Evolutionary conservation across 2,888 invertebrate species (phyloP).

Genomic region (Andrena fulva): DNA sequence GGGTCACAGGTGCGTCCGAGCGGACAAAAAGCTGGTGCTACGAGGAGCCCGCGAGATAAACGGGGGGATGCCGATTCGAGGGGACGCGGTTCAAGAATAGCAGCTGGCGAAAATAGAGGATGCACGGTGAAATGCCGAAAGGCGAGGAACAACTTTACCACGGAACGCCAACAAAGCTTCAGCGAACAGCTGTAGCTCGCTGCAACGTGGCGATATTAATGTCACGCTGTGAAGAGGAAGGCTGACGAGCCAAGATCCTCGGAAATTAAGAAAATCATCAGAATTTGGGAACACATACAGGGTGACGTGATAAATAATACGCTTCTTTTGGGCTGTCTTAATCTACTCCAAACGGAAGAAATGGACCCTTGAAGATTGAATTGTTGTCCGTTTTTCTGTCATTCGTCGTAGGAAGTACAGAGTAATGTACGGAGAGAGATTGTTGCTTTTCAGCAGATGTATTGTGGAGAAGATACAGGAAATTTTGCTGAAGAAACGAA

Average conservation of each 20-base stretch:
- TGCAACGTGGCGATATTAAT: constrained; percentile 58
- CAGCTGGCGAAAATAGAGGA: constrained; percentile 65
- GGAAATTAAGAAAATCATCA: too few relatives aligned
- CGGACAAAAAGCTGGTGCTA: constrained; percentile 1
- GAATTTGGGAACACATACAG: too few relatives aligned
- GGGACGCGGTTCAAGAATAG: constrained; percentile 69
- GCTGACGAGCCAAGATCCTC: neutral
- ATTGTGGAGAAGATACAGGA: too few relatives aligned
- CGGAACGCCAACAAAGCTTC: constrained; percentile 57
- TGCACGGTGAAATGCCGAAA: constrained; percentile 62
- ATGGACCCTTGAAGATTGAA: too few relatives aligned
- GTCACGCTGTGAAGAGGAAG: constrained; percentile 23
- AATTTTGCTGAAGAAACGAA: too few relatives aligned
- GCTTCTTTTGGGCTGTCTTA: too few relatives aligned
- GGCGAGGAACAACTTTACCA: constrained; percentile 58
- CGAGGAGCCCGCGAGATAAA: constrained; percentile 26
- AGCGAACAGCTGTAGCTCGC: constrained; percentile 25
- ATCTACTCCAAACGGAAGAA: too few relatives aligned
- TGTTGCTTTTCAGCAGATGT: too few relatives aligned
- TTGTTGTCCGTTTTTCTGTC: too few relatives aligned
- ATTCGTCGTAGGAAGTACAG: too few relatives aligned
- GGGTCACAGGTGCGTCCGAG: constrained; percentile 41
- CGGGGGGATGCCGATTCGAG: constrained; percentile 35
- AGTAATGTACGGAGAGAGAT: too few relatives aligned
- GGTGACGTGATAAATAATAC: too few relatives aligned